Percentiles rank a stretch among this genome's conserved stretches.
Evolutionary conservation across 1,140 invertebrate species (phyloP).

Genomic region (Sminthurinus signatus): DNA sequence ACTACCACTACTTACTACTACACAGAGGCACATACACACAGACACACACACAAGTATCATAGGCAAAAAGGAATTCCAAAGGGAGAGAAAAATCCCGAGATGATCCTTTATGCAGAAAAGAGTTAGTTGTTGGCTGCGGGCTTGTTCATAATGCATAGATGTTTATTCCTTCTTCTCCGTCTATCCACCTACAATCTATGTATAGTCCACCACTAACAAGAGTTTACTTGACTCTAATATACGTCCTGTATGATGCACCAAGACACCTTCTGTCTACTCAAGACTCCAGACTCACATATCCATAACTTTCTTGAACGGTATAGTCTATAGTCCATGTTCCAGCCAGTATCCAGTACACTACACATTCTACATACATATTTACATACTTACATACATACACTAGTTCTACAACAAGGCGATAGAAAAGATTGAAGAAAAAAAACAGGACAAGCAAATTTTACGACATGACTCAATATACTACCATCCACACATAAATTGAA

Average conservation of each 20-base stretch:
- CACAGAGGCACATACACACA: background rate
- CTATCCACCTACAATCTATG: too few relatives aligned
- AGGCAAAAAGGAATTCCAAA: slow-evolving; percentile 1
- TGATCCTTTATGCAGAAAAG: slow-evolving; percentile 6
- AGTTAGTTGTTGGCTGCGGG: background rate
- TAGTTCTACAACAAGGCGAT: background rate
- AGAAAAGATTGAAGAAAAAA: background rate
- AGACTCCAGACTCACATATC: background rate
- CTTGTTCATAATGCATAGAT: slow-evolving; percentile 3
- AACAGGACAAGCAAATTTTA: slow-evolving; percentile 2
- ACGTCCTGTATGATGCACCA: background rate
- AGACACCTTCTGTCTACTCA: background rate
- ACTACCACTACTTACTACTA: background rate
- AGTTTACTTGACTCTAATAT: slow-evolving; percentile 8
- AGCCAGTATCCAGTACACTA: too few relatives aligned
- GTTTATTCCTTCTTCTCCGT: background rate
- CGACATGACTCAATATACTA: background rate
- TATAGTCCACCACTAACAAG: too few relatives aligned
- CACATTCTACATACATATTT: background rate
- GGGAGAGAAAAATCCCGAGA: slow-evolving; percentile 9
- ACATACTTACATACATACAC: background rate
- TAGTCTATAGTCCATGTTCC: too few relatives aligned
- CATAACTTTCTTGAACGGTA: slow-evolving; percentile 5
- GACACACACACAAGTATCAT: background rate
- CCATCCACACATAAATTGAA: too few relatives aligned